Evolutionary conservation across 2,113 vertebrate genomes (phyloP).

Genomic region (Trochalopteron elliotii): DNA sequence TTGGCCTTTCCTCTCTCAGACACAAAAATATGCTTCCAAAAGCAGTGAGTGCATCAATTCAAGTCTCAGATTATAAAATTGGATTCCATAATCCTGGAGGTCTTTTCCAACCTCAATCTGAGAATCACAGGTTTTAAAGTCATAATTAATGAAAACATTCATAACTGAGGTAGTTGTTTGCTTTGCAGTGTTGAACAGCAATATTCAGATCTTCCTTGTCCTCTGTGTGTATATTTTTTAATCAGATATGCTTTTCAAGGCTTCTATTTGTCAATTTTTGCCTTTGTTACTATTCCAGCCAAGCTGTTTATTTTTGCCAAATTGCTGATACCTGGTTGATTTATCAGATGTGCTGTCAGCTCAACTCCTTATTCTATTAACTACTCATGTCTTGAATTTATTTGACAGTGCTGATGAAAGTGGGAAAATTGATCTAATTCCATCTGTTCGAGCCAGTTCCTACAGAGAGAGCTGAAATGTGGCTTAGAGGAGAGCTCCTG

Average conservation of each 20-base stretch:
- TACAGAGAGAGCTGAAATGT: not conserved
- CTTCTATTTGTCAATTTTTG: not conserved
- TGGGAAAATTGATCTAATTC: not conserved
- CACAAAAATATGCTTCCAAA: not conserved
- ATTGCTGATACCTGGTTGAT: not conserved
- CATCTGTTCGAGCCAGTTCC: not conserved
- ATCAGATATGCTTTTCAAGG: not conserved
- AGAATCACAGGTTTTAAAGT: not conserved
- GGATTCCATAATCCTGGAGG: not conserved
- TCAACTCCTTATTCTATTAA: not conserved
- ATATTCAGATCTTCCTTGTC: not conserved
- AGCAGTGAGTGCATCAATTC: not conserved
- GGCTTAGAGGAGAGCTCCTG: not conserved
- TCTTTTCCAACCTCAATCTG: not conserved
- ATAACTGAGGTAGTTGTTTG: not conserved
- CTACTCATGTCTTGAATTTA: not conserved
- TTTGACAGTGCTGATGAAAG: not conserved
- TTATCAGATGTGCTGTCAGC: not conserved
- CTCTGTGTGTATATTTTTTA: not conserved
- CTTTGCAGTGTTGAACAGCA: not conserved
- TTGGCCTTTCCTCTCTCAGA: not conserved
- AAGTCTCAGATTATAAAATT: not conserved
- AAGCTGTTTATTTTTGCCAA: not conserved
- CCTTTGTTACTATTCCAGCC: not conserved
- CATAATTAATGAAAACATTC: not conserved